Conservation (phyloP, 1,140 invertebrate species). For the Parasteatoda tepidariorum region DNA sequence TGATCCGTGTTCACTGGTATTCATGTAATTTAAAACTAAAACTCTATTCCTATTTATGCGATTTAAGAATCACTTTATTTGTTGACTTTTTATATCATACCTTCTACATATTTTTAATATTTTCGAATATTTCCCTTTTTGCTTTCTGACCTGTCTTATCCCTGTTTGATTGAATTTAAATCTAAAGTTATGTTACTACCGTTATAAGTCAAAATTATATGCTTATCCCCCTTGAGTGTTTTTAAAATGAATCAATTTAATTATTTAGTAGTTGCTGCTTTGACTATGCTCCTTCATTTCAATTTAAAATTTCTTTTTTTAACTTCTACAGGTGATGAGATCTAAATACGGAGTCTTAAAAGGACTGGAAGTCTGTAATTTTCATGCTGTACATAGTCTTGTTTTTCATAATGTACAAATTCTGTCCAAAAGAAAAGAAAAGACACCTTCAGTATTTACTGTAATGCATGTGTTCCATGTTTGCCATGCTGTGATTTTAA, state of each 20-base stretch:
- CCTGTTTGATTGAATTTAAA: not conserved
- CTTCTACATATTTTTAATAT: too few relatives aligned
- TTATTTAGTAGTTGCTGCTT: not conserved
- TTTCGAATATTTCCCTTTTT: too few relatives aligned
- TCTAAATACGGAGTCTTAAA: not conserved
- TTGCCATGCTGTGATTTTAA: constrained; percentile 54
- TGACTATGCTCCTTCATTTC: not conserved
- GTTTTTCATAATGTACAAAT: constrained; percentile 33
- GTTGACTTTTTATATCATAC: too few relatives aligned
- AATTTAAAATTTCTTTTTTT: not conserved
- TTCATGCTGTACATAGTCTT: constrained; percentile 40
- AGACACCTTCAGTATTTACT: constrained; percentile 48
- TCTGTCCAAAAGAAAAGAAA: constrained; percentile 3
- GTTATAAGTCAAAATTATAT: not conserved
- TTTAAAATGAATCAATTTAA: not conserved
- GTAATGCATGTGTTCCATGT: constrained; percentile 25
- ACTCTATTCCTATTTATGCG: too few relatives aligned
- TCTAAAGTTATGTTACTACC: not conserved
- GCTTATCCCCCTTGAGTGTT: too few relatives aligned
- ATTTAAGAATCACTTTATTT: too few relatives aligned
- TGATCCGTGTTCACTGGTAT: too few relatives aligned
- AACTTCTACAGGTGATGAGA: not conserved
- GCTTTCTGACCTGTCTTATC: too few relatives aligned
- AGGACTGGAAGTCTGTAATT: not conserved
- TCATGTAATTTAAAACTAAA: too few relatives aligned